Base-by-base conservation (phyloP, 92 coral and sea anemone genomes). In the Epizoanthus stellaris region DNA sequence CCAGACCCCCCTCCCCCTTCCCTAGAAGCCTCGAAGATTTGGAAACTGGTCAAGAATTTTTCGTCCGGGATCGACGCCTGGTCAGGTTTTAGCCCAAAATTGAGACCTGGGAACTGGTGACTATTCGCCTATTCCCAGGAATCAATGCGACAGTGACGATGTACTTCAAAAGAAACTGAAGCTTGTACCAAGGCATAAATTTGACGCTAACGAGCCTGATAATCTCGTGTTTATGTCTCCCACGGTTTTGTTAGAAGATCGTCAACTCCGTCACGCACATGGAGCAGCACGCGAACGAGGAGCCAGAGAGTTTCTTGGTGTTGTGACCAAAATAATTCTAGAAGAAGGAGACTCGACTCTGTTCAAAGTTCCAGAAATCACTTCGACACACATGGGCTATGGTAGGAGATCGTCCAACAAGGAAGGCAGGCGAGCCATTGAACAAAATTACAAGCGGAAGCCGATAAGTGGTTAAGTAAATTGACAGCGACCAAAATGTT, bases 191-290 rank as follows among this genome's bases (percentile, higher is more conserved):
- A 21, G 45, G 34, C 67, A 70, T 25, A 47, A 17, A 3, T 67
- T 67, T 42, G 85, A 86, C 64, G 85, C 80, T 0, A 21, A 40
- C 6, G 49, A 79, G 19, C 66, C 73, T 1, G 89, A 77, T 20
- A 86, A 86, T 69, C 68, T 77, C 15, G 85, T 79, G 16, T 86
- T 86, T 30, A 52, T 86, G 61, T 79, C 89, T 4, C 89, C 89
- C 8, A 68, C 85, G 0, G 54, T 86, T 19, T 67, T 77, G 61
- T 61, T 86, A 4, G 30, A 60, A 19, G 89, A 86, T 13, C 6
- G 23, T 3, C 39, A 58, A 57, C 64, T 86, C 3, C 68, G 57
- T 10, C 17, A 13, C 9, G 21, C 67, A 23, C 25, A 6, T 8
- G 81, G 57, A 2, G 38, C 21, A 17, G 14, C 39, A 11, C 10